These are phyloP conservation scores for Cynopterus brachyotis DNA, from an alignment of 2,113 vertebrate genomes.

Conservation along the genomic window DNA sequence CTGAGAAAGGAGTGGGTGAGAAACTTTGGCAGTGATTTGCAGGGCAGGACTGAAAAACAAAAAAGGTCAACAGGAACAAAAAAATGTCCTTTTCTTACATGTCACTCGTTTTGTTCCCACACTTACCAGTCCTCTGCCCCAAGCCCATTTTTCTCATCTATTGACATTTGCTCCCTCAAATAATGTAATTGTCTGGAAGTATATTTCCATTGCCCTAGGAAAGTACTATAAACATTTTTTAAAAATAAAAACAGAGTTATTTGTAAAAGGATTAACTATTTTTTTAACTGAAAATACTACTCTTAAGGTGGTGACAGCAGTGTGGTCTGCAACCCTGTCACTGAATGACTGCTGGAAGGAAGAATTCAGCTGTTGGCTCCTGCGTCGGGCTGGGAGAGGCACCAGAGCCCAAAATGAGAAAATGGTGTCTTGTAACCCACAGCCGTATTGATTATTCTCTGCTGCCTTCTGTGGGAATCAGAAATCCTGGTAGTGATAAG, in stretches of 20 bases:
- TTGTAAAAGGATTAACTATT: neutral
- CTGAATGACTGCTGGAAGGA: neutral
- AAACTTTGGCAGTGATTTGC: neutral
- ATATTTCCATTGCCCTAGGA: neutral
- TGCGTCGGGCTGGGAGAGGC: neutral
- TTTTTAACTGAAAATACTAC: neutral
- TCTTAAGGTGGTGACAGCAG: neutral
- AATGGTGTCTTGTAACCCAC: constrained; percentile 37
- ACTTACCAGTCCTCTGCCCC: neutral
- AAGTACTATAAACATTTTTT: constrained; percentile 15
- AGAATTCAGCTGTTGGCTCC: neutral
- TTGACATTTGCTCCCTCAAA: neutral
- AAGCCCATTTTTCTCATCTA: neutral
- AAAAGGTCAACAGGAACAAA: neutral
- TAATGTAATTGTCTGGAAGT: neutral
- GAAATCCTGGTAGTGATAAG: constrained; percentile 46
- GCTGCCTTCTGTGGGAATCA: constrained; percentile 28
- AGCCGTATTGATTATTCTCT: constrained; percentile 53
- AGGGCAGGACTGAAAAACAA: neutral
- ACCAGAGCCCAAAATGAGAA: neutral
- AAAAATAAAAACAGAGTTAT: constrained; percentile 20
- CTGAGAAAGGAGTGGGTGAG: neutral
- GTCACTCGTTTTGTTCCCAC: neutral
- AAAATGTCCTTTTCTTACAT: neutral
- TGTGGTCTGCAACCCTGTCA: neutral